phyloP scores from a whole-genome alignment of 2,113 vertebrate species.

The Brachypteracias leptosomus region DNA sequence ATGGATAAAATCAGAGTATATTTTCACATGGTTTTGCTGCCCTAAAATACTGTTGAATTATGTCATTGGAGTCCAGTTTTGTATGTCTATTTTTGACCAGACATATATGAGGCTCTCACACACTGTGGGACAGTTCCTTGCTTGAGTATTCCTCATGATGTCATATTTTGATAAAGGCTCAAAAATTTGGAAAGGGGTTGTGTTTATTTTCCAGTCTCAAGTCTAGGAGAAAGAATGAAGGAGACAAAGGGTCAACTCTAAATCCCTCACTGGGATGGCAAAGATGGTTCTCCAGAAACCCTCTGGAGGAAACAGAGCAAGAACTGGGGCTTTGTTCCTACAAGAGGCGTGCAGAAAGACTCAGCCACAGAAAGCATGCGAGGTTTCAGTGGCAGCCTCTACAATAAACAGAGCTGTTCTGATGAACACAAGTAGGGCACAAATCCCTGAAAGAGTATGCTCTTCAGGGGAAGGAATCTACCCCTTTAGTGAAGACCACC shows the following conservation, averaged over 20 bases:
- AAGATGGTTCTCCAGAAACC: neutral
- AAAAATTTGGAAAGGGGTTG: neutral
- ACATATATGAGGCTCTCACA: neutral
- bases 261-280: neutral
- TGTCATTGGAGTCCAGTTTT: neutral
- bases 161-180: neutral
- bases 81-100: neutral
- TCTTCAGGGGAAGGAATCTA: neutral
- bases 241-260: neutral
- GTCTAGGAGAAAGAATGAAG: neutral
- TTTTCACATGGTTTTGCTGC: neutral
- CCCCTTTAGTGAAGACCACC: neutral
- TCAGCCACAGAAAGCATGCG: accelerated
- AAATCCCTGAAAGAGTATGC: neutral
- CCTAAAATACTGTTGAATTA: neutral
- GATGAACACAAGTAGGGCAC: neutral
- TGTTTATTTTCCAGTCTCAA: neutral
- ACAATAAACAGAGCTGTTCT: neutral
- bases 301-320: neutral
- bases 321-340: neutral
- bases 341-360: neutral
- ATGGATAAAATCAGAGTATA: neutral
- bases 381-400: neutral
- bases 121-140: neutral
- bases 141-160: neutral